Conservation (phyloP, 2,113 vertebrate species). For the Neodontobutis hainanensis region DNA sequence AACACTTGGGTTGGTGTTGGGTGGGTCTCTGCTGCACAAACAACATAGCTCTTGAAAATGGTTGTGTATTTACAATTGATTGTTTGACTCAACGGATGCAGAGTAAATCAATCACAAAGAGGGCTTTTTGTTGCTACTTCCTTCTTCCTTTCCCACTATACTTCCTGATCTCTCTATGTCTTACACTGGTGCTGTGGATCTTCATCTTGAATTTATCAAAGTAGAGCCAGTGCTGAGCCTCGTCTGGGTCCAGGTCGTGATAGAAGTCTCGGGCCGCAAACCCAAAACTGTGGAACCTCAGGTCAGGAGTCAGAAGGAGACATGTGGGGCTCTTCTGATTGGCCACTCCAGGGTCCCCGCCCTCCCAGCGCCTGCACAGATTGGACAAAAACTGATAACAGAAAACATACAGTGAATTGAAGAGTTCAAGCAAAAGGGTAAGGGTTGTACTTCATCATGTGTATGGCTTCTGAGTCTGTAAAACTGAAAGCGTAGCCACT, state of each 20-base stretch:
- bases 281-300: constrained; percentile 93
- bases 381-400: constrained; percentile 5
- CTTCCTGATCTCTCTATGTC: background rate
- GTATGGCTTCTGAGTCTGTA: constrained; percentile 90
- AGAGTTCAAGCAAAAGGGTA: background rate
- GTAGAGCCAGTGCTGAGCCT: constrained; percentile 93
- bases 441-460: constrained; percentile 92
- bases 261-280: constrained; percentile 93
- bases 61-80: background rate
- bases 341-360: constrained; percentile 93
- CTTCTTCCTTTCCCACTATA: background rate
- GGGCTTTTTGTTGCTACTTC: background rate
- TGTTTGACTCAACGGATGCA: background rate
- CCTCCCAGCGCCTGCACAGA: constrained; percentile 91
- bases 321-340: constrained; percentile 98
- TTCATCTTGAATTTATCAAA: constrained; percentile 99
- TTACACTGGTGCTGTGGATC: constrained; percentile 92
- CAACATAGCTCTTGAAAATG: background rate
- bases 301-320: constrained; percentile 90
- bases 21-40: background rate
- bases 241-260: constrained; percentile 94
- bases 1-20: no score
- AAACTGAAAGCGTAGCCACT: constrained; percentile 98
- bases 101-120: background rate
- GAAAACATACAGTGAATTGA: background rate